A percentile compares a stretch with the other conserved stretches of the same genome.
These are phyloP conservation scores for Prinia subflava DNA, from an alignment of 2,113 vertebrate species.

Conservation along the genomic window DNA sequence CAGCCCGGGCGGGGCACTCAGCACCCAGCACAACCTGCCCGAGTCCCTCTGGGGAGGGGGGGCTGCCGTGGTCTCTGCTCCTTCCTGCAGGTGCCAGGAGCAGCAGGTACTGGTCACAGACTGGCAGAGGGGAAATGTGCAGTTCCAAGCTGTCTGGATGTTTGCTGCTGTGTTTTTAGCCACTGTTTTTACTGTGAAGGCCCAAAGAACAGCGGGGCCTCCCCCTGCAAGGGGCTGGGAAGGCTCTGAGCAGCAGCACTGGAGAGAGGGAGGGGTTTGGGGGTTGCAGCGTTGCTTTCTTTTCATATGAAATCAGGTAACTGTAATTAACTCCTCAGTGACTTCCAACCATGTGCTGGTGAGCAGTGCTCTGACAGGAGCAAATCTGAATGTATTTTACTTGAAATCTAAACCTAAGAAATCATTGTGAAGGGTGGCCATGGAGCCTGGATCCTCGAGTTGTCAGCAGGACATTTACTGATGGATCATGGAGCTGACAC, in stretches of 20 bases:
- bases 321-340: neutral
- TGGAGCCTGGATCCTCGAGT: neutral
- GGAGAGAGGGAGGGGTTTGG: neutral
- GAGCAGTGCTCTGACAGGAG: neutral
- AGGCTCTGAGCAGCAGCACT: neutral
- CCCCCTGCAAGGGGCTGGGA: neutral
- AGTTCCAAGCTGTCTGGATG: neutral
- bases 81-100: neutral
- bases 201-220: rapidly evolving
- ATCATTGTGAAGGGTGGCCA: neutral
- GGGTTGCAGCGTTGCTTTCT: neutral
- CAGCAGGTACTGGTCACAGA: neutral
- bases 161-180: neutral
- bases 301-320: neutral
- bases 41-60: neutral
- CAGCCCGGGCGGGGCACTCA: neutral
- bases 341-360: neutral
- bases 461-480: neutral
- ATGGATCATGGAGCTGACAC: neutral
- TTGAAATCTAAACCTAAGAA: neutral
- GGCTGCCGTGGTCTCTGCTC: neutral
- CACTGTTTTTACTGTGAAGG: rapidly evolving
- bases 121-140: neutral
- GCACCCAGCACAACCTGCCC: neutral
- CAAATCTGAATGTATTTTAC: neutral